A percentile compares a stretch with the other conserved stretches of the same genome.
Evolutionary conservation across 1,140 invertebrate species (phyloP).

Genomic region (Aradophagus sp.): DNA sequence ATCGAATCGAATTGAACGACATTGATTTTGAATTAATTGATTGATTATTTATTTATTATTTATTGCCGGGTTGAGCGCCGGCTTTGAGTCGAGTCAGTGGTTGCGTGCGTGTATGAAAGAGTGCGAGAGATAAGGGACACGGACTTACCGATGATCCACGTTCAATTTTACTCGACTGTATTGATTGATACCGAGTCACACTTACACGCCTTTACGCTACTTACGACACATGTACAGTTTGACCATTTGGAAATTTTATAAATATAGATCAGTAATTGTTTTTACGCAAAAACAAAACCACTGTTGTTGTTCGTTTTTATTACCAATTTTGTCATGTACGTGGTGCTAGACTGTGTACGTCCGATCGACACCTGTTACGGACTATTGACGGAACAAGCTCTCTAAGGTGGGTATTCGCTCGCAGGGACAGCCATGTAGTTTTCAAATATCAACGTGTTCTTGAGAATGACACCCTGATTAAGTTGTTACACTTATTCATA

Average conservation of each 20-base stretch:
- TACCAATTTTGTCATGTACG: slow-evolving; percentile 50
- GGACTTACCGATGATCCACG: slow-evolving; percentile 28
- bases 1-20: too few relatives aligned
- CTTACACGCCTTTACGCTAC: slow-evolving; percentile 42
- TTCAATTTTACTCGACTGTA: slow-evolving; percentile 37
- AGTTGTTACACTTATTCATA: too few relatives aligned
- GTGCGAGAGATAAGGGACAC: slow-evolving; percentile 49
- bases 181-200: slow-evolving; percentile 11
- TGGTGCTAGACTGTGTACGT: slow-evolving; percentile 59
- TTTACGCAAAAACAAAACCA: slow-evolving; percentile 61
- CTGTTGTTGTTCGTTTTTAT: slow-evolving; percentile 68
- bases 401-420: slow-evolving; percentile 43
- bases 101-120: slow-evolving; percentile 53
- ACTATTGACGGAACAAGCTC: slow-evolving; percentile 42
- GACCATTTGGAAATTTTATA: slow-evolving; percentile 65
- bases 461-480: too few relatives aligned
- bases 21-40: slow-evolving; percentile 34
- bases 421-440: too few relatives aligned
- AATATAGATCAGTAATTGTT: slow-evolving; percentile 74
- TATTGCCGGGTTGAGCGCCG: too few relatives aligned
- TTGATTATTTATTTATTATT: slow-evolving; percentile 55
- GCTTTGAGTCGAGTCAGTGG: slow-evolving; percentile 31
- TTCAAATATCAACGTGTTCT: too few relatives aligned
- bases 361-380: slow-evolving; percentile 46
- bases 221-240: slow-evolving; percentile 69